A percentile compares a stretch with the other conserved stretches of the same genome.
These are phyloP conservation scores for Tetrapedia diversipes DNA, from an alignment of 2,888 invertebrate species.

Conservation along the genomic window DNA sequence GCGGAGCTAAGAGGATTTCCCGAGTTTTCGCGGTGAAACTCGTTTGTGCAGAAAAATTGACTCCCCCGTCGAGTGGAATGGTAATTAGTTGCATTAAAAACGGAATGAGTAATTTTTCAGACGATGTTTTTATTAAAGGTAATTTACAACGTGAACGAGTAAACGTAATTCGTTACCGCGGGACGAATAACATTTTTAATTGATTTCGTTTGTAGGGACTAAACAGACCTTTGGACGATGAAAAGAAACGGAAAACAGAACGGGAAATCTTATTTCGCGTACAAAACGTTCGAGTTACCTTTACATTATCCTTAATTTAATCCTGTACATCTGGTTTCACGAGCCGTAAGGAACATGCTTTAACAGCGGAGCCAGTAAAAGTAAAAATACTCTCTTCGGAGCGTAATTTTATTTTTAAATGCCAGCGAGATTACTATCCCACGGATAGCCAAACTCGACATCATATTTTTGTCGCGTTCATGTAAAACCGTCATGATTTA, in stretches of 20 bases:
- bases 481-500: conserved; percentile 18
- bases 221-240: too few species aligned
- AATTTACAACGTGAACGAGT: neutral
- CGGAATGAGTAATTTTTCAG: neutral
- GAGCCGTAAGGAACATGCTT: neutral
- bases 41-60: neutral
- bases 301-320: neutral
- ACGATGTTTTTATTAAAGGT: neutral
- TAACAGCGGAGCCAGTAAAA: too few species aligned
- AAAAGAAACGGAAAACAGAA: too few species aligned
- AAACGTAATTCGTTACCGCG: neutral
- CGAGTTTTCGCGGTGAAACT: neutral
- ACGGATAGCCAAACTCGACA: conserved; percentile 2
- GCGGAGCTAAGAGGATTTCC: neutral
- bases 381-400: neutral
- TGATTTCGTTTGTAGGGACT: neutral
- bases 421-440: neutral
- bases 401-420: conserved; percentile 15
- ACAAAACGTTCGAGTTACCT: too few species aligned
- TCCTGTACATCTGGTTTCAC: neutral
- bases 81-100: neutral
- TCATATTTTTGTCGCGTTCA: neutral
- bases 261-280: neutral
- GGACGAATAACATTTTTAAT: neutral
- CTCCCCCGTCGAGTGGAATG: neutral